These are phyloP conservation scores for Eulimnadia texana DNA, from an alignment of 1,140 invertebrate genomes.

Conservation along the genomic window DNA sequence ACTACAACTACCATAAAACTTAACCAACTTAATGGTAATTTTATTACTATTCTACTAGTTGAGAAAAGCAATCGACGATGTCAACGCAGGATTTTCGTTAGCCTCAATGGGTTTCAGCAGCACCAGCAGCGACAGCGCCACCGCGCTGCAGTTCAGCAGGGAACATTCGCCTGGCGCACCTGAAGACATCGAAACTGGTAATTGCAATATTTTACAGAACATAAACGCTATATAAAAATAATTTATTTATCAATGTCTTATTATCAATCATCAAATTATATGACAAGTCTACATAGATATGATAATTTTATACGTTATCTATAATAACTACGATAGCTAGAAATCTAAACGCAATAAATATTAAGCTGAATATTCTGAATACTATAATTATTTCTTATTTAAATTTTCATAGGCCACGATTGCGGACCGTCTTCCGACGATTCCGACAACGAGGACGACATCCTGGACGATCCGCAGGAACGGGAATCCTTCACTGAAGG, in stretches of 20 bases:
- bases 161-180: slow-evolving; percentile 13
- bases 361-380: too few relatives aligned
- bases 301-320: too few relatives aligned
- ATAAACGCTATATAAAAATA: background rate
- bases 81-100: slow-evolving; percentile 45
- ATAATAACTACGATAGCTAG: too few relatives aligned
- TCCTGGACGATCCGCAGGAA: background rate
- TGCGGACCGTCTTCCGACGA: too few relatives aligned
- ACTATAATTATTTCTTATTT: too few relatives aligned
- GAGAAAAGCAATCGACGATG: slow-evolving; percentile 72
- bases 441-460: background rate
- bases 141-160: background rate
- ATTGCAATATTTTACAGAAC: background rate
- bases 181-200: slow-evolving; percentile 12
- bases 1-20: too few relatives aligned
- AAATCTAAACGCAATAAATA: too few relatives aligned
- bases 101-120: background rate
- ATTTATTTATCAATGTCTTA: background rate
- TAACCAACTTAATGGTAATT: background rate
- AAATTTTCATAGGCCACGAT: too few relatives aligned
- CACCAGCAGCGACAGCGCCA: slow-evolving; percentile 1
- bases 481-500: background rate
- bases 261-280: too few relatives aligned
- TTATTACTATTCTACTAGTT: slow-evolving; percentile 37
- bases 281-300: too few relatives aligned